These are phyloP conservation scores for Drosophila multiciliata DNA, from an alignment of 2,888 invertebrate species.

Conservation along the genomic window DNA sequence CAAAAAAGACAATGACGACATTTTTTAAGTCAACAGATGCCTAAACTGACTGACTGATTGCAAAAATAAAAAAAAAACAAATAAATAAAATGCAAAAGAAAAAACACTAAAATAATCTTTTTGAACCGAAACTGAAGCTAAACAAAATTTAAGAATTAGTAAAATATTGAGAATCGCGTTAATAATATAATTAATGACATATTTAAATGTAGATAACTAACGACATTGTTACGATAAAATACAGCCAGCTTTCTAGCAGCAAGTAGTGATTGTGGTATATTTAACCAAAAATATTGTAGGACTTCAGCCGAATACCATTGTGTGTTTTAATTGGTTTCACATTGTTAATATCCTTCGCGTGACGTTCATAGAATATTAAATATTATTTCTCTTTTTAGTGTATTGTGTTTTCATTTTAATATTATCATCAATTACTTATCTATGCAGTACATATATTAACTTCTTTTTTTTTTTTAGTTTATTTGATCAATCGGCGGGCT, in stretches of 20 bases:
- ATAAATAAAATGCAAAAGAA: constrained; percentile 18
- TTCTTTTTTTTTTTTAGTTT: not conserved
- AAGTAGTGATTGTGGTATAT: constrained; percentile 76
- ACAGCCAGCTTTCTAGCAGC: constrained; percentile 75
- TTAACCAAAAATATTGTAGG: constrained; percentile 66
- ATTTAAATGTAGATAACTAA: constrained; percentile 72
- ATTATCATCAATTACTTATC: not conserved
- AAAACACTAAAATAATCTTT: constrained; percentile 44
- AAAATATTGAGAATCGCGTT: constrained; percentile 61
- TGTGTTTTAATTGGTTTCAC: constrained; percentile 46
- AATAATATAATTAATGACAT: constrained; percentile 50
- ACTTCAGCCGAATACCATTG: constrained; percentile 31
- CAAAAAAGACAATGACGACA: constrained; percentile 79
- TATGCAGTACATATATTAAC: not conserved
- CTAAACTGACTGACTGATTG: constrained; percentile 79
- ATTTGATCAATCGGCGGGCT: constrained; percentile 22
- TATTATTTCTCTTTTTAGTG: constrained; percentile 11
- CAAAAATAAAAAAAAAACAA: constrained; percentile 40
- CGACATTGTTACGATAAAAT: constrained; percentile 62
- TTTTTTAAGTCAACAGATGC: constrained; percentile 79
- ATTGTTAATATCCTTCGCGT: constrained; percentile 8
- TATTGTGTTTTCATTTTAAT: not conserved
- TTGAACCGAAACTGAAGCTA: constrained; percentile 52
- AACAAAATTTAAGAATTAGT: constrained; percentile 51
- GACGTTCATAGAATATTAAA: constrained; percentile 6